A percentile compares a stretch with the other conserved stretches of the same genome.
Evolutionary conservation across 2,113 vertebrate genomes (phyloP).

Genomic region (Ahaetulla prasina): DNA sequence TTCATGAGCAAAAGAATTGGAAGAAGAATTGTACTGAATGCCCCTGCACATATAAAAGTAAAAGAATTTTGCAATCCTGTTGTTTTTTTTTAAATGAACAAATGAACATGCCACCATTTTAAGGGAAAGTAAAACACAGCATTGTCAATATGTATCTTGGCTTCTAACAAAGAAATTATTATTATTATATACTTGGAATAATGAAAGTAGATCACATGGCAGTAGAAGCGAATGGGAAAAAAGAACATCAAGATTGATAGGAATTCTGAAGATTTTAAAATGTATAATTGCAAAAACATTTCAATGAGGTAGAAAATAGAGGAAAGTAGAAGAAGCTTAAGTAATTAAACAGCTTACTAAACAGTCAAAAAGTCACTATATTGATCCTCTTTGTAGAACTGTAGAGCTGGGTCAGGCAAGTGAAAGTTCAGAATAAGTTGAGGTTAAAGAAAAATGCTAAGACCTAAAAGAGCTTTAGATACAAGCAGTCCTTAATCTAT

Average conservation of each 20-base stretch:
- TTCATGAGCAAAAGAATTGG: not conserved
- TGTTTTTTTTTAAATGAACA: not conserved
- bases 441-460: not conserved
- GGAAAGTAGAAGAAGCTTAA: not conserved
- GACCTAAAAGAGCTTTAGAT: not conserved
- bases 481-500: not conserved
- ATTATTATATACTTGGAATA: not conserved
- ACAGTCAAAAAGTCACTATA: not conserved
- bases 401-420: not conserved
- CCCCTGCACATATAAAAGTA: not conserved
- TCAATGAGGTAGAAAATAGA: not conserved
- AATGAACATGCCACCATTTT: not conserved
- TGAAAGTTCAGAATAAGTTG: not conserved
- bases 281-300: not conserved
- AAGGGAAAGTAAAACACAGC: not conserved
- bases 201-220: not conserved
- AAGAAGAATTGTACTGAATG: not conserved
- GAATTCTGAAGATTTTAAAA: not conserved
- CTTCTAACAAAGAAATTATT: not conserved
- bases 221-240: not conserved
- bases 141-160: not conserved
- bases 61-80: not conserved
- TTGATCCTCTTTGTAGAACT: not conserved
- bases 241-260: not conserved
- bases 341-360: not conserved